Evolutionary conservation across 2,888 invertebrate genomes (phyloP).

Genomic region (Agriopis marginaria): DNA sequence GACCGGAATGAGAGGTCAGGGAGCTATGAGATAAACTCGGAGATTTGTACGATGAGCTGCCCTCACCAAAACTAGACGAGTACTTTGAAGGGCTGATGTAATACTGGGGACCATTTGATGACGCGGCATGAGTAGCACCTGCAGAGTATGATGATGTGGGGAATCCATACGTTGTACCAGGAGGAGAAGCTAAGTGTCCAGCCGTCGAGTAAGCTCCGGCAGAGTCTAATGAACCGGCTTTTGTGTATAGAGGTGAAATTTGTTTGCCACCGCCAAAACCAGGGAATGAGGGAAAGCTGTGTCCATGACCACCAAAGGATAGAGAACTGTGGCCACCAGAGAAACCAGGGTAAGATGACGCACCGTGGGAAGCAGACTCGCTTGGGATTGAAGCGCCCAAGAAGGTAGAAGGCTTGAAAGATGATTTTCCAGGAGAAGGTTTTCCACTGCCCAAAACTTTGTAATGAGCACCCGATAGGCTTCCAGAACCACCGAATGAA

Average conservation of each 20-base stretch:
- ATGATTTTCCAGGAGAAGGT: constrained; percentile 64
- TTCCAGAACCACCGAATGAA: constrained; percentile 57
- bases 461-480: constrained; percentile 48
- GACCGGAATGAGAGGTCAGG: constrained; percentile 66
- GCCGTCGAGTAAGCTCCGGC: constrained; percentile 66
- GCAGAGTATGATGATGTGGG: constrained; percentile 65
- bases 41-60: constrained; percentile 69
- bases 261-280: constrained; percentile 69
- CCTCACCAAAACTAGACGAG: constrained; percentile 65
- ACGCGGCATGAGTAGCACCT: constrained; percentile 65
- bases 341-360: constrained; percentile 62
- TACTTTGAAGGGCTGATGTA: constrained; percentile 69
- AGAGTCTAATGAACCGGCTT: constrained; percentile 67
- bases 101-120: constrained; percentile 69
- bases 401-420: constrained; percentile 81
- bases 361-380: constrained; percentile 66
- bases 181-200: constrained; percentile 69
- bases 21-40: constrained; percentile 67
- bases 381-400: constrained; percentile 73
- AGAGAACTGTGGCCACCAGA: constrained; percentile 60
- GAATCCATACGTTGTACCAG: constrained; percentile 69
- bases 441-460: constrained; percentile 61
- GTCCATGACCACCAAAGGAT: constrained; percentile 61
- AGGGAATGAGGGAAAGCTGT: constrained; percentile 63
- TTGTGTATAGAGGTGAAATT: constrained; percentile 65